phyloP scores from a whole-genome alignment of 1,140 invertebrate genomes.

The Trichogramma pretiosum region DNA sequence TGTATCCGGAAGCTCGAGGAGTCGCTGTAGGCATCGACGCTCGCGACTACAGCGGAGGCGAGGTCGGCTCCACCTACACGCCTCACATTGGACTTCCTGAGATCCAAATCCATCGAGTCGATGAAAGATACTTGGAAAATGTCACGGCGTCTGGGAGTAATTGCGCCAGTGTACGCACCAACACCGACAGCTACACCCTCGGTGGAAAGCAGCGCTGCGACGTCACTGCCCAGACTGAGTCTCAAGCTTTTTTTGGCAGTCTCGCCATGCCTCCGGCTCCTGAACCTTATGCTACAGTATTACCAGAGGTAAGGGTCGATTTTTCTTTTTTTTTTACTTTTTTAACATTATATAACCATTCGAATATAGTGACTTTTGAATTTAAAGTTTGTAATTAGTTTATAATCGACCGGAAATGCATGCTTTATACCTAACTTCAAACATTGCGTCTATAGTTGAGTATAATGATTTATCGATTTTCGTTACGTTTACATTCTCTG shows the following conservation, averaged over 20 bases:
- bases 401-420: too few relatives aligned
- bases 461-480: too few relatives aligned
- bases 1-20: slow-evolving; percentile 31
- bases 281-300: not conserved
- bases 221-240: not conserved
- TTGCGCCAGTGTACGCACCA: not conserved
- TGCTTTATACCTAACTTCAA: too few relatives aligned
- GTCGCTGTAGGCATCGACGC: slow-evolving; percentile 36
- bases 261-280: not conserved
- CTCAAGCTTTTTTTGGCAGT: slow-evolving; percentile 1
- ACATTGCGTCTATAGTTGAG: too few relatives aligned
- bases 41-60: slow-evolving; percentile 34
- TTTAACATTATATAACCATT: too few relatives aligned
- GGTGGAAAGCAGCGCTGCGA: not conserved
- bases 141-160: slow-evolving; percentile 22
- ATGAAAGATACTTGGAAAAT: slow-evolving; percentile 39
- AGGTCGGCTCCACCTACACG: slow-evolving; percentile 23
- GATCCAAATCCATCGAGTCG: slow-evolving; percentile 33
- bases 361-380: too few relatives aligned
- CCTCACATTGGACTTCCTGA: slow-evolving; percentile 31
- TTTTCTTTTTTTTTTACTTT: too few relatives aligned
- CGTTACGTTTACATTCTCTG: too few relatives aligned
- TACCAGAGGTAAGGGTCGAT: not conserved
- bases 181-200: not conserved
- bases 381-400: too few relatives aligned